Evolutionary conservation across 2,888 invertebrate species (phyloP).

Genomic region (Plebejus argus): DNA sequence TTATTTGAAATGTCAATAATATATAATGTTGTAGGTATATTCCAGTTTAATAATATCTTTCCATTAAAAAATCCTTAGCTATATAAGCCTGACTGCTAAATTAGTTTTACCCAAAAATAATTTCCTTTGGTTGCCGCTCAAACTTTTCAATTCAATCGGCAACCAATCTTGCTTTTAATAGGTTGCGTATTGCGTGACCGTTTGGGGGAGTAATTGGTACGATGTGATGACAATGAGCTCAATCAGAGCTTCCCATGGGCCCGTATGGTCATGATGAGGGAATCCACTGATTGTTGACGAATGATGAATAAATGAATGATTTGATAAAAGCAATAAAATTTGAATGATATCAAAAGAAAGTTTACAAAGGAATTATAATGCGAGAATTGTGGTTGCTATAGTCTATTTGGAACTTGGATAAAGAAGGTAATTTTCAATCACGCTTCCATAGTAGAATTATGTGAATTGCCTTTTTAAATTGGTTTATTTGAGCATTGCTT

Average conservation of each 20-base stretch:
- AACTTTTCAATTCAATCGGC: background rate
- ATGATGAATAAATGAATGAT: constrained; percentile 2
- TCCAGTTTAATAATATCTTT: too few relatives aligned
- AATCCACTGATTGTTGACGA: constrained; percentile 11
- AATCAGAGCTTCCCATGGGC: constrained; percentile 61
- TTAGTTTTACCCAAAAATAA: too few relatives aligned
- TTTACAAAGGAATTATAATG: background rate
- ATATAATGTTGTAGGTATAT: too few relatives aligned
- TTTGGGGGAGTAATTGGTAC: constrained; percentile 38
- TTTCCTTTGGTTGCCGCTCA: background rate
- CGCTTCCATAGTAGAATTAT: too few relatives aligned
- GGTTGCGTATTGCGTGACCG: background rate
- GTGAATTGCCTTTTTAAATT: background rate
- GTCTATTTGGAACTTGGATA: too few relatives aligned
- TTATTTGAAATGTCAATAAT: too few relatives aligned
- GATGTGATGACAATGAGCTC: constrained; percentile 56
- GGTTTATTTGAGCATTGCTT: too few relatives aligned
- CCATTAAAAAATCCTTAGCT: too few relatives aligned
- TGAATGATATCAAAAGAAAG: background rate
- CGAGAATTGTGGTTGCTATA: too few relatives aligned
- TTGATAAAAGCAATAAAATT: background rate
- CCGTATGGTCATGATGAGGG: constrained; percentile 54
- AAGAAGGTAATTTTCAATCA: too few relatives aligned
- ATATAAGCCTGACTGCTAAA: too few relatives aligned
- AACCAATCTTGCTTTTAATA: background rate